These are phyloP conservation scores for Phoxinus phoxinus DNA, from an alignment of 2,113 vertebrate genomes.

Conservation along the genomic window DNA sequence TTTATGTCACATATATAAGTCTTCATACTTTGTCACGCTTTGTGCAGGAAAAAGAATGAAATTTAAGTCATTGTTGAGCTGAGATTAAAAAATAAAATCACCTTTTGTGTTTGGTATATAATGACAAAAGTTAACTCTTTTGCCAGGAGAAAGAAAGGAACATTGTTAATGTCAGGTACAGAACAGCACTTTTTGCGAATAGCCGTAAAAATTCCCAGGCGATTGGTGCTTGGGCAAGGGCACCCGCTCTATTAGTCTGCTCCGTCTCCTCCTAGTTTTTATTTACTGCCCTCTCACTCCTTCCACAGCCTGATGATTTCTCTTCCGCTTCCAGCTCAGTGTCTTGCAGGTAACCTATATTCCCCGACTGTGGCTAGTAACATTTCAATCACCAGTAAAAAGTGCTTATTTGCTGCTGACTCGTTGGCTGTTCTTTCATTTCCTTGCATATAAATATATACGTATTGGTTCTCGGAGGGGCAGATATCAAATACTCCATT, in stretches of 20 bases:
- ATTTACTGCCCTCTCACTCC: constrained; percentile 48
- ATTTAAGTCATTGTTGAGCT: background rate
- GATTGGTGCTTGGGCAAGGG: constrained; percentile 34
- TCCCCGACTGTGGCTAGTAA: constrained; percentile 62
- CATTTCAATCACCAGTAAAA: constrained; percentile 68
- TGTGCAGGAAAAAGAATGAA: background rate
- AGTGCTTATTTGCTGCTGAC: constrained; percentile 58
- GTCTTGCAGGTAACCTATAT: constrained; percentile 68
- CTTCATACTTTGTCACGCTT: background rate
- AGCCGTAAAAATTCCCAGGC: constrained; percentile 40
- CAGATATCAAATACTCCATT: constrained; percentile 65
- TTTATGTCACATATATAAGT: background rate
- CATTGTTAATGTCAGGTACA: constrained; percentile 35
- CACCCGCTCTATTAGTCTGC: constrained; percentile 48
- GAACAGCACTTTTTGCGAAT: constrained; percentile 38
- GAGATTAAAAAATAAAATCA: background rate
- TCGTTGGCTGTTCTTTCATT: constrained; percentile 61
- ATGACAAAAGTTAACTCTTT: constrained; percentile 20
- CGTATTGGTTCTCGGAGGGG: constrained; percentile 49
- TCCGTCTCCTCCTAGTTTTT: constrained; percentile 38
- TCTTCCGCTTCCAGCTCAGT: constrained; percentile 40
- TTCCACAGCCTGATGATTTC: constrained; percentile 38
- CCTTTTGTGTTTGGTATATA: background rate
- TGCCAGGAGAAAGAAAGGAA: constrained; percentile 3
- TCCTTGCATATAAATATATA: constrained; percentile 62